Base-by-base conservation (phyloP, 2,797 vertebrate genomes). In the Chrosomus eos region DNA sequence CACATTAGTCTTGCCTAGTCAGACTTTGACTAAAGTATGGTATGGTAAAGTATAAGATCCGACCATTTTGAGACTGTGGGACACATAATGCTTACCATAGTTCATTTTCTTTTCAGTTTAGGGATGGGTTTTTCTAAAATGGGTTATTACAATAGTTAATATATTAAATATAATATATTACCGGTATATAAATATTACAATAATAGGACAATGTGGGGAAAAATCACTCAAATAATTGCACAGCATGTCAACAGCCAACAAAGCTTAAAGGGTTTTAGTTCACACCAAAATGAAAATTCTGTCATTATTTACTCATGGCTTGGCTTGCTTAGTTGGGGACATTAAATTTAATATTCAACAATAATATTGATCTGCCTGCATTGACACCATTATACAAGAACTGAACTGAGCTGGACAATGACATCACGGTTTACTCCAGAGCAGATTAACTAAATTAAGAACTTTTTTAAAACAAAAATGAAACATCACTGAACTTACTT, bases 1-100 rank as follows among this genome's bases (percentile, higher is more conserved):
- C 64, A 78, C 38, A 60, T 77, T 48, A 60, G 73, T 83, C 45
- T 77, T 55, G 40, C n/a, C 2, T 21, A 26, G 31, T 31, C 36
- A 31, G 21, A 62, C 53, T 62, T 31, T 31, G 40, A 64, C 40
- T 74, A 4, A 28, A 68, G 73, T 58, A 53, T 55, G 72, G 43
- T 83, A 18, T 40, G 31, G 23, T n/a, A n/a, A n/a, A n/a, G n/a
- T n/a, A 9, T 31, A 82, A n/a, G 13, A 72, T 60, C 7, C 8
- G 18, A 36, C 62, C 45, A 68, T 31, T 66, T 64, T 66, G 76
- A 51, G n/a, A 62, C 10, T 5, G 55, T 60, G 10, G 55, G 10
- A 60, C 40, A 33, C 7, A 16, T 23, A 33, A n/a, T n/a, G 8
- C 31, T 33, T 26, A 77, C n/a, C 55, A 40, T 9, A 62, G 55